Conservation (phyloP, 2,888 invertebrate species). For the Tetranychus piercei region DNA sequence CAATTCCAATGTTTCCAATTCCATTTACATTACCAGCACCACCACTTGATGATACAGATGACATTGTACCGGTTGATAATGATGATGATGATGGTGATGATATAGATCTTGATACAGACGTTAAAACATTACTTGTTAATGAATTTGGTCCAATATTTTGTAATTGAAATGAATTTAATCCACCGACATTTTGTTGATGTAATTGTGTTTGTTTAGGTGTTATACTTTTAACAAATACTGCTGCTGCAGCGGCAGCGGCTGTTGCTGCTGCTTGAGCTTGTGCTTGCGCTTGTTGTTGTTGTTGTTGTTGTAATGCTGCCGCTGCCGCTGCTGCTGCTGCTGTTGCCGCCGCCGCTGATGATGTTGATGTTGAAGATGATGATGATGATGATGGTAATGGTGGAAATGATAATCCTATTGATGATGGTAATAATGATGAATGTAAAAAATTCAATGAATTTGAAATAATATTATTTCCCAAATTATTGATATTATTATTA, state of each 20-base stretch:
- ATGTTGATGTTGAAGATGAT: neutral
- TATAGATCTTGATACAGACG: neutral
- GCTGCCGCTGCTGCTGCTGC: neutral
- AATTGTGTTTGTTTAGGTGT: neutral
- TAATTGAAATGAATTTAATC: neutral
- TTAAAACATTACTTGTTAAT: too few relatives aligned
- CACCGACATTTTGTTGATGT: neutral
- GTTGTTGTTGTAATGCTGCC: too few relatives aligned
- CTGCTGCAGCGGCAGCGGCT: neutral
- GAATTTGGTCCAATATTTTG: neutral
- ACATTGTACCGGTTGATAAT: neutral
- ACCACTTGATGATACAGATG: neutral
- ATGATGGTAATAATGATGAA: neutral
- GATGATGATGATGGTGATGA: neutral
- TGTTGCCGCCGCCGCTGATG: too few relatives aligned
- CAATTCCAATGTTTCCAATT: neutral
- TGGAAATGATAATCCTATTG: neutral
- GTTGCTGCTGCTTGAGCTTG: neutral
- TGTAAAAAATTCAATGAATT: neutral
- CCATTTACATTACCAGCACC: neutral
- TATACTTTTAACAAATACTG: neutral
- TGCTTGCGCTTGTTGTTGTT: neutral
- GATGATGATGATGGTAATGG: neutral
- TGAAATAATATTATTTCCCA: neutral
- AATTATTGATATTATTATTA: neutral